phyloP scores from a whole-genome alignment of 2,888 invertebrate genomes.

The Keiferia lycopersicella region DNA sequence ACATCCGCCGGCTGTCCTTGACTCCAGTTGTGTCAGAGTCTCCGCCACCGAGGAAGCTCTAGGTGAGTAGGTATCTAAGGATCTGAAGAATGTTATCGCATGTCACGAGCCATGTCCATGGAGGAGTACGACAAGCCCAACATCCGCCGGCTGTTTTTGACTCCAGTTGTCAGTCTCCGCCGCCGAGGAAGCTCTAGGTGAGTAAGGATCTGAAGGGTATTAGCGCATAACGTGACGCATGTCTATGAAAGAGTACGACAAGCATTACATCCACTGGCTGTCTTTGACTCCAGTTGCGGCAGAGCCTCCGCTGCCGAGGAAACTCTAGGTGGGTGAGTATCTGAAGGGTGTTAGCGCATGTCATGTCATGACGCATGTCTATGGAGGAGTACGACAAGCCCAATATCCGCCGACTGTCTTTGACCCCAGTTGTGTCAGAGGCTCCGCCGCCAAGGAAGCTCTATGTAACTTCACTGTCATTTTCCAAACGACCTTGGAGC shows the following conservation, averaged over 20 bases:
- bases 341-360: too few relatives aligned
- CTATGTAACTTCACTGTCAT: slow-evolving; percentile 49
- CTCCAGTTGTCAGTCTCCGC: slow-evolving; percentile 66
- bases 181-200: slow-evolving; percentile 61
- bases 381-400: slow-evolving; percentile 92
- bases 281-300: slow-evolving; percentile 79
- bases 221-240: slow-evolving; percentile 79
- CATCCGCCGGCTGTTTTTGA: slow-evolving; percentile 87
- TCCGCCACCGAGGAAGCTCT: slow-evolving; percentile 63
- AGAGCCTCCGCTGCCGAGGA: slow-evolving; percentile 65
- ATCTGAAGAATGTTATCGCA: slow-evolving; percentile 55
- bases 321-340: slow-evolving; percentile 48
- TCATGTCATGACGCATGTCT: too few relatives aligned
- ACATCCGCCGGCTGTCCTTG: slow-evolving; percentile 87
- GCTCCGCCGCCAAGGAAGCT: slow-evolving; percentile 64
- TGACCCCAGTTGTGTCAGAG: slow-evolving; percentile 71
- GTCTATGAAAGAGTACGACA: slow-evolving; percentile 92
- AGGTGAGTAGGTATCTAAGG: slow-evolving; percentile 35
- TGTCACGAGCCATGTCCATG: slow-evolving; percentile 87
- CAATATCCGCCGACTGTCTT: slow-evolving; percentile 87
- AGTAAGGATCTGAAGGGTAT: too few relatives aligned
- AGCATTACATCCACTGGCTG: slow-evolving; percentile 88
- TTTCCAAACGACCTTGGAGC: too few relatives aligned
- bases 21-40: slow-evolving; percentile 69
- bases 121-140: slow-evolving; percentile 92